Evolutionary conservation across 2,113 vertebrate species (phyloP).

Genomic region (Aythya baeri): DNA sequence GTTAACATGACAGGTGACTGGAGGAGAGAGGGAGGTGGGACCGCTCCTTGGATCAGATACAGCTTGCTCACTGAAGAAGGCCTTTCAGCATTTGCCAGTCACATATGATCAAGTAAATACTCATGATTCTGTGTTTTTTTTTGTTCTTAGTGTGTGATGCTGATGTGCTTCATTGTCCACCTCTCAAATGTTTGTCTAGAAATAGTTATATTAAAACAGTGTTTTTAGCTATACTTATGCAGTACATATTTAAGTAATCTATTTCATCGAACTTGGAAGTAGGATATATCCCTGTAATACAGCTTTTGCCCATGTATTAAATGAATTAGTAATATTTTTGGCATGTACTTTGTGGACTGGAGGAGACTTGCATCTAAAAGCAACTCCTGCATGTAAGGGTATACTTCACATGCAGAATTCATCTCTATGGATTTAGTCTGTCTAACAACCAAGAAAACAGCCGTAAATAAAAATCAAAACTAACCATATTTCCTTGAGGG

Average conservation of each 20-base stretch:
- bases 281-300: neutral
- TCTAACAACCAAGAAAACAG: neutral
- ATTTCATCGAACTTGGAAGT: neutral
- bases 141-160: neutral
- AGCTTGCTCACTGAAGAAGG: neutral
- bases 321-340: neutral
- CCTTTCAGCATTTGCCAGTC: neutral
- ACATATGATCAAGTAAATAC: neutral
- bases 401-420: neutral
- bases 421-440: neutral
- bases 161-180: neutral
- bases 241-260: fast-evolving
- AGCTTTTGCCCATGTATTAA: neutral
- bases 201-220: neutral
- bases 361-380: neutral
- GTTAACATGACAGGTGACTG: neutral
- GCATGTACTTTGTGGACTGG: fast-evolving
- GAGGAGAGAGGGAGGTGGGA: neutral
- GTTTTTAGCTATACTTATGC: neutral
- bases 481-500: neutral
- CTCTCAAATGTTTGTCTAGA: neutral
- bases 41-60: neutral
- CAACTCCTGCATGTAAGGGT: neutral
- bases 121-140: neutral
- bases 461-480: neutral